Evolutionary conservation across 2,888 invertebrate genomes (phyloP).

Genomic region (Matsumyia berberina): DNA sequence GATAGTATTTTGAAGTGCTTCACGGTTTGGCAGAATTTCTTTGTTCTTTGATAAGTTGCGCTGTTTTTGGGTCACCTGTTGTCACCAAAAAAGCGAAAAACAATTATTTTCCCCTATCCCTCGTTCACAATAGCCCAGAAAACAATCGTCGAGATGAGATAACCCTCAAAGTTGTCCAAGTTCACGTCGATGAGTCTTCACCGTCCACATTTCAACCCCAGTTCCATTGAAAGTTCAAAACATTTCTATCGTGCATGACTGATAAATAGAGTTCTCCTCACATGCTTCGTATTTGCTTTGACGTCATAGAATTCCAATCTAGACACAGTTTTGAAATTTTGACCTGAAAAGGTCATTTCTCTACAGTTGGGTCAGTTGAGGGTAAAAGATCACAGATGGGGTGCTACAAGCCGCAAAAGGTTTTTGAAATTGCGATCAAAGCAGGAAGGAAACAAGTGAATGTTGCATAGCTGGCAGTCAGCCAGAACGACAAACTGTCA

Average conservation of each 20-base stretch:
- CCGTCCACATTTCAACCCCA: not conserved
- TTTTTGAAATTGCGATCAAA: no score
- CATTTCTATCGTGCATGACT: slow-evolving; percentile 3
- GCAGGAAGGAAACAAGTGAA: no score
- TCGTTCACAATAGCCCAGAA: no score
- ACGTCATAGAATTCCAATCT: slow-evolving; percentile 15
- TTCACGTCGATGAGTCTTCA: not conserved
- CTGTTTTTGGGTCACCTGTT: no score
- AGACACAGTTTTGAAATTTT: not conserved
- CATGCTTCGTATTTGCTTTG: not conserved
- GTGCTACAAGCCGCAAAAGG: no score
- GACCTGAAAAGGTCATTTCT: slow-evolving; percentile 12
- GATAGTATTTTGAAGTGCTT: no score
- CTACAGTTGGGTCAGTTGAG: not conserved
- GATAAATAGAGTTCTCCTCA: slow-evolving; percentile 10
- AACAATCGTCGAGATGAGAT: not conserved
- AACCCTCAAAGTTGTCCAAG: not conserved
- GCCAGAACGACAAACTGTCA: no score
- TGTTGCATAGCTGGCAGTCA: no score
- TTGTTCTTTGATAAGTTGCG: no score
- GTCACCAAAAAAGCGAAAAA: no score
- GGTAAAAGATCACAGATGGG: not conserved
- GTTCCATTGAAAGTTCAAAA: not conserved
- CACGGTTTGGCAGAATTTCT: no score
- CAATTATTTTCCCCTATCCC: no score